Base-by-base conservation (phyloP, 2,797 vertebrate species). In the Toxotes lorentzi region DNA sequence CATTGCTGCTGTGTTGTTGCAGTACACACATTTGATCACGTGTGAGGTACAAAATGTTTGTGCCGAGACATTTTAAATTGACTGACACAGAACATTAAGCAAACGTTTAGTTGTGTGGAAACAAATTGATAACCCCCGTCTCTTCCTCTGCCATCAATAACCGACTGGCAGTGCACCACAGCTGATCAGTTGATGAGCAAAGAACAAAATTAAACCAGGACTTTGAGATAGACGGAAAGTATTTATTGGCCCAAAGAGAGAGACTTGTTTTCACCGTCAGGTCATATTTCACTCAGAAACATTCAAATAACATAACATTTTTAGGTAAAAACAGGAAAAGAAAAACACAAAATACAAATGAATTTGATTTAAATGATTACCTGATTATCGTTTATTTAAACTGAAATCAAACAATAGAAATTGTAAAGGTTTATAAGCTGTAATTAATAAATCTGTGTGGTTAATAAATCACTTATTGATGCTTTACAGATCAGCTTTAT, bases 1-100 rank as follows among this genome's bases (percentile, higher is more conserved):
- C 61, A 67, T 13, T 34, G 50, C 56, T 51, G 48, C 30, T 32
- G 30, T 7, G 73, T 69, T 78, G 54, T 69, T 76, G 54, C 30
- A 24, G 14, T 34, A 27, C 11, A 21, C 12, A 57, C 12, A 48
- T 64, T n/a, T 71, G 35, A n/a, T n/a, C n/a, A n/a, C n/a, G n/a
- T n/a, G n/a, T n/a, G n/a, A n/a, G n/a, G n/a, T n/a, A n/a, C n/a
- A n/a, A n/a, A n/a, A 53, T 14, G 19, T 34, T 7, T 69, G 48
- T 71, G 54, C 48, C 68, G 13, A 11, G n/a, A 72, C 58, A 19
- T 34, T 66, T 65, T 21, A 30, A 58, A 65, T 65, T 7, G 8
- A 56, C 43, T 60, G 50, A 72, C 56, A 78, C 40, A 70, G 38
- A 76, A 73, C 70, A 70, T 70, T 54, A 74, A 73, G 41, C 34